These are phyloP conservation scores for Leucoraja ocellata DNA, from an alignment of 2,797 vertebrate genomes.

Conservation along the genomic window DNA sequence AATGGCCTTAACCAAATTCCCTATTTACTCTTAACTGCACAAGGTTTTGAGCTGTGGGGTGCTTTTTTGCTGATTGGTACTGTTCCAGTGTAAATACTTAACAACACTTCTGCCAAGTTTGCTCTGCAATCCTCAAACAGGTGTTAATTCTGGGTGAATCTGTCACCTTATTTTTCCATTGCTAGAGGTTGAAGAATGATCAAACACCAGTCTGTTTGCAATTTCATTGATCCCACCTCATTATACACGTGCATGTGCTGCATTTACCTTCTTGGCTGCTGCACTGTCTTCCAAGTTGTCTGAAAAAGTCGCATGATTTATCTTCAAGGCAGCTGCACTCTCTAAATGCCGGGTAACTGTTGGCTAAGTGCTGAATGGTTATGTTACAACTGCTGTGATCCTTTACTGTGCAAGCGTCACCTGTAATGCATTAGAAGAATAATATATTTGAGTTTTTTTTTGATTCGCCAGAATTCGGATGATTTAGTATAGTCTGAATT, in stretches of 20 bases:
- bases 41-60: not conserved
- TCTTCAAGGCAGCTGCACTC: constrained; percentile 64
- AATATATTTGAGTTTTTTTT: constrained; percentile 29
- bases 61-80: not conserved
- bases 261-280: constrained; percentile 52
- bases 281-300: constrained; percentile 61
- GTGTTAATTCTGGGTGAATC: not conserved
- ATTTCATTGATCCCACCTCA: not conserved
- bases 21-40: not conserved
- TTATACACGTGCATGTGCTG: not conserved
- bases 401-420: constrained; percentile 63
- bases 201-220: not conserved
- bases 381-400: constrained; percentile 61
- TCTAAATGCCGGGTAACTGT: constrained; percentile 58
- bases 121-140: not conserved
- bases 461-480: not conserved
- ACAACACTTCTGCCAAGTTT: not conserved
- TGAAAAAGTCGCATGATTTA: constrained; percentile 57
- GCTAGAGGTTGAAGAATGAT: not conserved
- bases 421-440: constrained; percentile 47
- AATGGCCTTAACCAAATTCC: not conserved
- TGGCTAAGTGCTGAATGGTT: constrained; percentile 60
- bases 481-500: constrained; percentile 31
- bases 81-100: not conserved
- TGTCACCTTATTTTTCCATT: not conserved